Conservation (phyloP, 1,140 invertebrate species). For the Pomacea maculata region DNA sequence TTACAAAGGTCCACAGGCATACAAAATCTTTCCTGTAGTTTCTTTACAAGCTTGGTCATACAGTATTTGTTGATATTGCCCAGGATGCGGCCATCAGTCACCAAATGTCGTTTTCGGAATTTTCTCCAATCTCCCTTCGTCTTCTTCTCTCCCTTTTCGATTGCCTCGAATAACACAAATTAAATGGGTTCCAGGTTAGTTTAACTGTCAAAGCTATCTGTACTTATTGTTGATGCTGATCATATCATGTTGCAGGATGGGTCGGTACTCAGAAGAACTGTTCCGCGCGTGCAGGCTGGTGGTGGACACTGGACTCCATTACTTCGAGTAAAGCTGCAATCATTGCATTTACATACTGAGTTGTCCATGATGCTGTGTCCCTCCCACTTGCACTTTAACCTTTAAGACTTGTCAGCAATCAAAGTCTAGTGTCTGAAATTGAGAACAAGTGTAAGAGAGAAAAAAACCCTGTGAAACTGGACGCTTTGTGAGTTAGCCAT, state of each 20-base stretch:
- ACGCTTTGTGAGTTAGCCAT: too few species aligned
- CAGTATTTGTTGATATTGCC: not conserved
- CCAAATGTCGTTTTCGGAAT: not conserved
- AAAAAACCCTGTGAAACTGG: too few species aligned
- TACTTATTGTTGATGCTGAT: not conserved
- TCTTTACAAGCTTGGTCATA: not conserved
- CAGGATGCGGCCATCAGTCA: not conserved
- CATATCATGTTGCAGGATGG: constrained; percentile 44
- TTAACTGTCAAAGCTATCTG: not conserved
- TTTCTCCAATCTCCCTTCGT: not conserved
- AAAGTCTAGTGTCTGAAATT: too few species aligned
- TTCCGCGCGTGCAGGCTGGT: constrained; percentile 64
- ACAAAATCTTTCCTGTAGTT: not conserved
- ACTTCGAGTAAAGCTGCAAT: constrained; percentile 46
- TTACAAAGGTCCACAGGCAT: not conserved
- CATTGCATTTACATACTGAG: too few species aligned
- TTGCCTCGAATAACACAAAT: too few species aligned
- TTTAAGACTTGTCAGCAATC: too few species aligned
- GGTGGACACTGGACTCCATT: constrained; percentile 68
- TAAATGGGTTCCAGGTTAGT: too few species aligned
- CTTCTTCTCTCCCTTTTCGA: too few species aligned
- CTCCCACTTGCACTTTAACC: too few species aligned
- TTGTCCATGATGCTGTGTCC: too few species aligned
- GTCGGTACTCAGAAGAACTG: constrained; percentile 62
- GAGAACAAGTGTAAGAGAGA: too few species aligned